phyloP scores from a whole-genome alignment of 1,140 invertebrate species.

The Odontomachus brunneus region DNA sequence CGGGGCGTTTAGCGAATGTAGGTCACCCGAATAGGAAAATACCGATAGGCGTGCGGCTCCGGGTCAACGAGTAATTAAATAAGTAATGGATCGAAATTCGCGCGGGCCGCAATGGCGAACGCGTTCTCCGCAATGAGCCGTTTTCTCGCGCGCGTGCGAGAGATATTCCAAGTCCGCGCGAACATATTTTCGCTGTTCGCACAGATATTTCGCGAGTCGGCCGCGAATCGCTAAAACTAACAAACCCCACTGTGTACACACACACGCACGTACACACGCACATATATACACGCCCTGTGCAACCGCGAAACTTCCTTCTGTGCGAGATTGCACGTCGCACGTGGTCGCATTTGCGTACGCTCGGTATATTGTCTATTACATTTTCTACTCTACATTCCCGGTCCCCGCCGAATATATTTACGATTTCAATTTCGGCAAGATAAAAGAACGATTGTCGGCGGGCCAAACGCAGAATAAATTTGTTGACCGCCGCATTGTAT shows the following conservation, averaged over 20 bases:
- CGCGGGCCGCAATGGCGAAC: neutral
- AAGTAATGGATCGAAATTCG: constrained; percentile 19
- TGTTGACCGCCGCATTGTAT: constrained; percentile 51
- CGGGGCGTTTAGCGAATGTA: constrained; percentile 27
- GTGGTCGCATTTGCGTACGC: neutral
- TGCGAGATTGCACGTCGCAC: neutral
- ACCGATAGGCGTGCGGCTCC: neutral
- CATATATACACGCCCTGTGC: neutral
- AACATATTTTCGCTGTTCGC: constrained; percentile 33
- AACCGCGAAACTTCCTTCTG: constrained; percentile 25
- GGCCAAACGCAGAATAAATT: constrained; percentile 53
- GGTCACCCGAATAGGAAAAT: constrained; percentile 35
- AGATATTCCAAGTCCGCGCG: constrained; percentile 23
- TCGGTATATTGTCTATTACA: too few relatives aligned
- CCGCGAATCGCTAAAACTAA: constrained; percentile 48
- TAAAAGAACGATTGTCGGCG: constrained; percentile 56
- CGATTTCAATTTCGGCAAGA: constrained; percentile 53
- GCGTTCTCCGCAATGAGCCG: neutral
- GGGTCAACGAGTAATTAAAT: constrained; percentile 45
- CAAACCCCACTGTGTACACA: neutral
- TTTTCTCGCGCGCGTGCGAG: constrained; percentile 4
- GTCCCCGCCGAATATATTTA: constrained; percentile 38
- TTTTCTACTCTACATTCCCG: too few relatives aligned
- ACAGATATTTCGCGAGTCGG: constrained; percentile 8
- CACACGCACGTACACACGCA: too few relatives aligned